These are phyloP conservation scores for Pollachius pollachius DNA, from an alignment of 2,113 vertebrate species.

Conservation along the genomic window DNA sequence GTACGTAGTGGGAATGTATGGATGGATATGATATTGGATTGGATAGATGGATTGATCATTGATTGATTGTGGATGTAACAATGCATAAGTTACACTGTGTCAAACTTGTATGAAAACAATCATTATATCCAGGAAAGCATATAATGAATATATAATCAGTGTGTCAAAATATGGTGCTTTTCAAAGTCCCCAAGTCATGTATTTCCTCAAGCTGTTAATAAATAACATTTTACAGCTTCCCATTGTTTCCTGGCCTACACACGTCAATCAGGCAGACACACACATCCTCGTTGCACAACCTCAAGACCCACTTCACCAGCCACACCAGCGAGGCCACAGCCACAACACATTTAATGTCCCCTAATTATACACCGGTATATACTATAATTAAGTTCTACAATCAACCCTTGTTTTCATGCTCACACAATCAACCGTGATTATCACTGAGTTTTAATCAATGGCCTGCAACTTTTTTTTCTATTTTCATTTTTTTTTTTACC, in stretches of 20 bases:
- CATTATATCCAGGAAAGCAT: too few species aligned
- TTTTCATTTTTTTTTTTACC: too few species aligned
- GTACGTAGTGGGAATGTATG: too few species aligned
- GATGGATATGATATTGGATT: too few species aligned
- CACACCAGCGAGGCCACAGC: background rate
- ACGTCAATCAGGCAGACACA: slow-evolving; percentile 14
- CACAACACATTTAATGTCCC: background rate
- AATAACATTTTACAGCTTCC: slow-evolving; percentile 5
- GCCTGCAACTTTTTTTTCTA: background rate
- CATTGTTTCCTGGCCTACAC: slow-evolving; percentile 16
- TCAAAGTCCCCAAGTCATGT: background rate
- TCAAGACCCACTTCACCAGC: background rate
- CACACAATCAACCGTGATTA: background rate
- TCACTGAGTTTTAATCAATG: background rate
- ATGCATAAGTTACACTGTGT: too few species aligned
- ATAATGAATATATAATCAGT: background rate
- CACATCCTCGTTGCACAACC: background rate
- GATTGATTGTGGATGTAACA: too few species aligned
- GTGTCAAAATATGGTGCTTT: background rate
- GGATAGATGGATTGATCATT: too few species aligned
- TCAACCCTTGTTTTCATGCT: too few species aligned
- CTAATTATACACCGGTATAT: background rate
- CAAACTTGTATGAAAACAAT: too few species aligned
- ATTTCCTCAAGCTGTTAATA: background rate
- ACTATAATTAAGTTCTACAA: background rate